A percentile compares a stretch with the other conserved stretches of the same genome.
These are phyloP conservation scores for Hylyphantes graminicola DNA, from an alignment of 1,140 invertebrate genomes.

Conservation along the genomic window DNA sequence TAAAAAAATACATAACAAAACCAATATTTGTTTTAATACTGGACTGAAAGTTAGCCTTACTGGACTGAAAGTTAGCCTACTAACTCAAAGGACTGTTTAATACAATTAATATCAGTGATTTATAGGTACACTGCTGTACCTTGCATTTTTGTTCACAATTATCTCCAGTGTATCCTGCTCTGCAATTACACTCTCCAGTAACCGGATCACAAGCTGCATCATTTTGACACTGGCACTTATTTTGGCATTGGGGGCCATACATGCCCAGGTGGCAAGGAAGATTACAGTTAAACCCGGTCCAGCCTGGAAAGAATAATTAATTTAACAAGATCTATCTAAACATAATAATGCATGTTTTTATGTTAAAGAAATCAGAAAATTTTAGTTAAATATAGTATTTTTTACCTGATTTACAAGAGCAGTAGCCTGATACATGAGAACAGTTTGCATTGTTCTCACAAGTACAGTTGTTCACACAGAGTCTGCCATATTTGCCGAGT, in stretches of 20 bases:
- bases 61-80: too few species aligned
- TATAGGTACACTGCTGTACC: constrained; percentile 50
- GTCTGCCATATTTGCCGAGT: constrained; percentile 78
- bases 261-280: constrained; percentile 80
- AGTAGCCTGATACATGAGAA: constrained; percentile 84
- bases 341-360: not conserved
- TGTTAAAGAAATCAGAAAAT: not conserved
- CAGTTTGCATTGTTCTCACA: constrained; percentile 91
- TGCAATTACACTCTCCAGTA: constrained; percentile 82
- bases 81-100: too few species aligned
- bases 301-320: constrained; percentile 39
- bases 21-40: too few species aligned
- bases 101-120: too few species aligned
- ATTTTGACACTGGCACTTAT: constrained; percentile 92
- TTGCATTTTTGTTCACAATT: constrained; percentile 67
- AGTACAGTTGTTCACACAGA: constrained; percentile 81
- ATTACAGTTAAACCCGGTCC: constrained; percentile 72
- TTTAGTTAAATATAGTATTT: not conserved
- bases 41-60: too few species aligned
- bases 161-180: constrained; percentile 79
- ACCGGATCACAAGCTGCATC: constrained; percentile 85
- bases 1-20: too few species aligned
- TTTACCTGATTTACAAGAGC: constrained; percentile 55
- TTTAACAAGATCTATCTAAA: not conserved
- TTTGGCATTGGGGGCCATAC: constrained; percentile 82